These are phyloP conservation scores for Eupithecia insigniata DNA, from an alignment of 2,888 invertebrate species.

Conservation along the genomic window DNA sequence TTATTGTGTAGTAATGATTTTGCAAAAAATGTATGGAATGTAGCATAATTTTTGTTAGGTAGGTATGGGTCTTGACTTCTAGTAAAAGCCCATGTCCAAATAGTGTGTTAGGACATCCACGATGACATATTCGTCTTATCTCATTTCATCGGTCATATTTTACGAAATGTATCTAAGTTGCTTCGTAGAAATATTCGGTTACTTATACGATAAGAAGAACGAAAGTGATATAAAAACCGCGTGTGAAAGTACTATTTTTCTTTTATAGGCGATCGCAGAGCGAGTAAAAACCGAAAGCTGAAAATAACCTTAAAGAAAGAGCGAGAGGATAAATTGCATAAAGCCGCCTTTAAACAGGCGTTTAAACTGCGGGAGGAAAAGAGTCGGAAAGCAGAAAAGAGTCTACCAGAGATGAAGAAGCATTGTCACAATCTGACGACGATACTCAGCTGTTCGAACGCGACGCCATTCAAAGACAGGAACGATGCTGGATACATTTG, in stretches of 20 bases:
- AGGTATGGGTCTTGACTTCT: background rate
- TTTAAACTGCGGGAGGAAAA: conserved; percentile 54
- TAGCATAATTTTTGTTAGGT: background rate
- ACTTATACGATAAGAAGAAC: conserved; percentile 19
- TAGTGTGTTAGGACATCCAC: background rate
- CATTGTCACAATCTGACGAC: conserved; percentile 77
- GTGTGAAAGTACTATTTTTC: conserved; percentile 77
- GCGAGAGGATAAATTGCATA: conserved; percentile 46
- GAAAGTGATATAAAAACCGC: conserved; percentile 53
- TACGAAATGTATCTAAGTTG: conserved; percentile 10
- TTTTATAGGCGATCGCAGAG: conserved; percentile 79
- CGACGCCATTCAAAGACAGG: conserved; percentile 67
- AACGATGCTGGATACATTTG: conserved; percentile 77
- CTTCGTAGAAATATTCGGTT: conserved; percentile 28
- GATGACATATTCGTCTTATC: background rate
- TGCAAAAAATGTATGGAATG: background rate
- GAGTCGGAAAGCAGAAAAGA: conserved; percentile 44
- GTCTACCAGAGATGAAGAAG: conserved; percentile 63
- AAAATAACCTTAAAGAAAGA: conserved; percentile 64
- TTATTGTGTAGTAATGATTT: background rate
- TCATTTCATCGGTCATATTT: conserved; percentile 11
- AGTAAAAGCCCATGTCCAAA: background rate
- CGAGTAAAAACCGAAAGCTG: conserved; percentile 69
- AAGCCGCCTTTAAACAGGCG: background rate
- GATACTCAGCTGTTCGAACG: conserved; percentile 72